Conservation (phyloP, 2,113 vertebrate genomes). For the Colinus virginianus region DNA sequence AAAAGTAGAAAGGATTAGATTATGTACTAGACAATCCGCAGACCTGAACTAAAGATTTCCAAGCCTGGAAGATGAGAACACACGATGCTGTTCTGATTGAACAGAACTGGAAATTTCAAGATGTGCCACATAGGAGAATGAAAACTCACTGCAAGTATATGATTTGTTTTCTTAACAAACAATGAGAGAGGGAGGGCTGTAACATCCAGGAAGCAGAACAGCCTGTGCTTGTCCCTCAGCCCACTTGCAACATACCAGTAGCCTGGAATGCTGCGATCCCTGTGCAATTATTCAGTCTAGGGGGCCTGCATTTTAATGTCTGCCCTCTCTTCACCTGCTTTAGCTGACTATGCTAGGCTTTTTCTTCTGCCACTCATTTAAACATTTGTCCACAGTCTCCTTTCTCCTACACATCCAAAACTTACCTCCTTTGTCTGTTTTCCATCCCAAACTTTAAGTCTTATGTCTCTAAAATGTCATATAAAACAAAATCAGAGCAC, state of each 20-base stretch:
- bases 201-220: not conserved
- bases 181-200: not conserved
- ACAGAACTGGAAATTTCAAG: constrained; percentile 7
- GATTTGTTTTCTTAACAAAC: not conserved
- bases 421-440: not conserved
- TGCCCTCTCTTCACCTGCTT: not conserved
- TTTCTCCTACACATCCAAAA: not conserved
- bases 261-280: not conserved
- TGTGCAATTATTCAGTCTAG: not conserved
- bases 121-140: not conserved
- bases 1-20: not conserved
- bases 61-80: not conserved
- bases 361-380: not conserved
- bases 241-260: not conserved
- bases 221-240: not conserved
- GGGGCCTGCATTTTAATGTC: not conserved
- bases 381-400: not conserved
- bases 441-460: not conserved
- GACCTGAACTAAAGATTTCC: not conserved
- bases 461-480: not conserved
- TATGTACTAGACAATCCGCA: not conserved
- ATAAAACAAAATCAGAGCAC: not conserved
- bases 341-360: not conserved
- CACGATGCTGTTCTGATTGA: not conserved
- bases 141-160: not conserved